Evolutionary conservation across 2,113 vertebrate genomes (phyloP).

Genomic region (Barbus barbus): DNA sequence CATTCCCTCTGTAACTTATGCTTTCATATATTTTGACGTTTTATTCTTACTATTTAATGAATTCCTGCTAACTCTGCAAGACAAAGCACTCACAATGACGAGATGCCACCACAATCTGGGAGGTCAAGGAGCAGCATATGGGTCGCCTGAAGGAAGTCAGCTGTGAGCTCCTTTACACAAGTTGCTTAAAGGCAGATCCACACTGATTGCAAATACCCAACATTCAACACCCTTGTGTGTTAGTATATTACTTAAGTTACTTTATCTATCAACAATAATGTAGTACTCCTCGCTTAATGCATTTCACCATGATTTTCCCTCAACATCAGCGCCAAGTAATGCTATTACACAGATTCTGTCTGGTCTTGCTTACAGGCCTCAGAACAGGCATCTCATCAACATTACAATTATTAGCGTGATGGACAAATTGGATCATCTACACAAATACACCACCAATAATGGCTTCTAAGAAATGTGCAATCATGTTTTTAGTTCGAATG

Average conservation of each 20-base stretch:
- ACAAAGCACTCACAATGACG: neutral
- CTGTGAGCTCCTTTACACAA: conserved; percentile 3
- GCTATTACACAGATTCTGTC: neutral
- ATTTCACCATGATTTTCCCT: neutral
- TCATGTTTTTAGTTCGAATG: neutral
- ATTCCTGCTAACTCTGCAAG: neutral
- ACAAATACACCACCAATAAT: neutral
- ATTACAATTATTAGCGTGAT: neutral
- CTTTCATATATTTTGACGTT: no score
- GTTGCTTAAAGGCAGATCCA: neutral
- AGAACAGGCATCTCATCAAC: neutral
- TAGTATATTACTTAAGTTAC: neutral
- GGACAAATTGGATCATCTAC: neutral
- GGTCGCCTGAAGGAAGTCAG: neutral
- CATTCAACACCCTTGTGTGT: neutral
- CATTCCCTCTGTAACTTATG: no score
- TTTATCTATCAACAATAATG: neutral
- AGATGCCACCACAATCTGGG: neutral
- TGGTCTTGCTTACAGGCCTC: neutral
- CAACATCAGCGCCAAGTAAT: neutral
- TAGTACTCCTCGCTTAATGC: neutral
- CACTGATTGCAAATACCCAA: neutral
- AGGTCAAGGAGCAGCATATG: conserved; percentile 1
- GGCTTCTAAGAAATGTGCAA: neutral
- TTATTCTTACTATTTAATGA: neutral